Base-by-base conservation (phyloP, 2,113 vertebrate genomes). In the Python bivittatus region DNA sequence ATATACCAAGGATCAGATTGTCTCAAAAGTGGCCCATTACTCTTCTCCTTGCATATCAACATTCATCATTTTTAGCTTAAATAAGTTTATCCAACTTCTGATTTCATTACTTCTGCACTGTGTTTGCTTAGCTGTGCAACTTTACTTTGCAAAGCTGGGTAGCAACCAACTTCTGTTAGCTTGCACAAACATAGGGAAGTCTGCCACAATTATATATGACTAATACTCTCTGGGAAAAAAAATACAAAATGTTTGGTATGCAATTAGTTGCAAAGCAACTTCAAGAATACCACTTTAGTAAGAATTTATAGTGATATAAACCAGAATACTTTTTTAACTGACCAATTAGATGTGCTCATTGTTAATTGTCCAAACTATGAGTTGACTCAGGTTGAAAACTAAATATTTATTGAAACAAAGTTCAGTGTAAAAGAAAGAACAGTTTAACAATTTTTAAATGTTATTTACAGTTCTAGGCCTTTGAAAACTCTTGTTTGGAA, bases 111-210 rank as follows among this genome's bases (percentile, higher is more conserved):
- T 92, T 86, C 4, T 53, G 86, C 1, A 61, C 23, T 79, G 0
- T 44, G 20, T 94, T 94, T 42, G 91, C 8, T 6, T 38, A 94
- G 25, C 13, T 91, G 72, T 90, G 84, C 8, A 33, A 88, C 23
- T 48, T 56, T 91, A 11, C 86, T 89, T 86, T 94, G 29, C 22
- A 91, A 85, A 92, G 58, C 23, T 0, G 0, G 90, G 58, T 0
- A 9, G 4, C 17, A 10, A 93, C 90, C 85, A 91, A 83, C 25
- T 92, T 93, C 86, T 90, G 64, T 61, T 68, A 44, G 58, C 15
- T 3, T 91, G 22, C 5, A 53, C 58, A 84, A 13, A 89, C 25
- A 29, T 15, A 79, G 92, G 27, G 27, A 84, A 20, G 57, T 1
- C 48, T 93, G 44, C 88, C n/a, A 88, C 90, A 22, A 13, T 90